Evolutionary conservation across 2,113 vertebrate genomes (phyloP), one percentile per base, ranked within the genome.

Genomic region (Ellobius talpinus): DNA sequence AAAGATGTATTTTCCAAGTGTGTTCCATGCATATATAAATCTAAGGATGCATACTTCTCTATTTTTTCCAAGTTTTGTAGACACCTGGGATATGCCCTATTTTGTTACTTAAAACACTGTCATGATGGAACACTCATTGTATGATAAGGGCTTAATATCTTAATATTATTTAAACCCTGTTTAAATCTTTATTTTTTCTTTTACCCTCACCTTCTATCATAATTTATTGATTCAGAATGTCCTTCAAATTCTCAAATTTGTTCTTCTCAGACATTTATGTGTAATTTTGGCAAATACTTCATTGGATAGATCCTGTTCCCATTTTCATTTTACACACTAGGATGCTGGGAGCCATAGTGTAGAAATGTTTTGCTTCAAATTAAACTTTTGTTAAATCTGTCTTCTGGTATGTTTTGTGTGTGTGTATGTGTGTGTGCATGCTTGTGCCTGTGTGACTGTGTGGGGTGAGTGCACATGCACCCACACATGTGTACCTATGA

Each of bases 401-500:
- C 39, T 91, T 70, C 16, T 29, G 74, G 47, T 29, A 19, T 70
- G 45, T 21, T 82, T 19, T 61, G 33, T 26, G 10, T 82, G 19
- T 82, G 50, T 61, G 33, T 39, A 10, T 82, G 9, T 24, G 16
- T 33, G 17, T 55, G 17, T 55, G 78, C 10, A 0, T 33, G 26
- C 36, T 1, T 33, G 29, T 68, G 84, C 24, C 10, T n/a, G 7
- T 72, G 66, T 58, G 17, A 17, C 55, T 21, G 55, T 58, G 5
- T 58, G 17, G 55, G 55, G 55, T 58, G 55, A 58, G 16, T 50
- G 31, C 36, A 12, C 33, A 33, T 50, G 11, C 36, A 6, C n/a
- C 11, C 17, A 5, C 13, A 29, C 7, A 31, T 13, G 12, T 24
- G 11, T 7, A 12, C 1, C 1, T 5, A 7, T 16, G 0, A 4